Conservation (phyloP, 2,888 invertebrate species). For the Acrobasis repandana region DNA sequence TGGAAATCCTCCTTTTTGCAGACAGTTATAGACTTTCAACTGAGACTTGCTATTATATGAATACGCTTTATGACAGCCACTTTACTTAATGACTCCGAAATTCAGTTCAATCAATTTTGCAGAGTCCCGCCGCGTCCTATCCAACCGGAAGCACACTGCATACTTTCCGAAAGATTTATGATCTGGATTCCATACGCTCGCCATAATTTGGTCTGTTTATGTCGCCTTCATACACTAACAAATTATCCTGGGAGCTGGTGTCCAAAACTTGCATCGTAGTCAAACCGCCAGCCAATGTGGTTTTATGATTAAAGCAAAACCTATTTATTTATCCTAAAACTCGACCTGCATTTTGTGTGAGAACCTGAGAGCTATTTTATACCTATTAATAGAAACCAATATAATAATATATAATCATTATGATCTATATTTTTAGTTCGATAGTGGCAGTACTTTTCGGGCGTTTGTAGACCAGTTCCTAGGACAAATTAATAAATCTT, state of each 20-base stretch:
- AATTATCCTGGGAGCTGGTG: not conserved
- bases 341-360: too few relatives aligned
- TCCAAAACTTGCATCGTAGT: too few relatives aligned
- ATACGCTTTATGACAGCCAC: slow-evolving; percentile 2
- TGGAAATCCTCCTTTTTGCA: not conserved
- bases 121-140: not conserved
- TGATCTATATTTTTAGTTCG: too few relatives aligned
- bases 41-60: not conserved
- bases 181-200: slow-evolving; percentile 2
- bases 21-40: not conserved
- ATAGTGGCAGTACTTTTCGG: too few relatives aligned
- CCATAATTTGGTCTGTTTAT: not conserved
- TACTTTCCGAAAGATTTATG: slow-evolving; percentile 5
- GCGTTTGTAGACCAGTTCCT: not conserved
- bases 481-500: slow-evolving; percentile 25
- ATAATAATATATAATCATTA: too few relatives aligned
- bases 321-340: too few relatives aligned
- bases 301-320: too few relatives aligned
- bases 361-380: too few relatives aligned
- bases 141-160: slow-evolving; percentile 1
- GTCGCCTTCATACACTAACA: slow-evolving; percentile 19
- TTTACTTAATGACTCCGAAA: slow-evolving; percentile 5
- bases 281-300: too few relatives aligned
- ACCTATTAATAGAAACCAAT: too few relatives aligned
- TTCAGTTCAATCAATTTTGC: slow-evolving; percentile 16